These are phyloP conservation scores for Carettochelys insculpta DNA, from an alignment of 2,113 vertebrate species.

Conservation along the genomic window DNA sequence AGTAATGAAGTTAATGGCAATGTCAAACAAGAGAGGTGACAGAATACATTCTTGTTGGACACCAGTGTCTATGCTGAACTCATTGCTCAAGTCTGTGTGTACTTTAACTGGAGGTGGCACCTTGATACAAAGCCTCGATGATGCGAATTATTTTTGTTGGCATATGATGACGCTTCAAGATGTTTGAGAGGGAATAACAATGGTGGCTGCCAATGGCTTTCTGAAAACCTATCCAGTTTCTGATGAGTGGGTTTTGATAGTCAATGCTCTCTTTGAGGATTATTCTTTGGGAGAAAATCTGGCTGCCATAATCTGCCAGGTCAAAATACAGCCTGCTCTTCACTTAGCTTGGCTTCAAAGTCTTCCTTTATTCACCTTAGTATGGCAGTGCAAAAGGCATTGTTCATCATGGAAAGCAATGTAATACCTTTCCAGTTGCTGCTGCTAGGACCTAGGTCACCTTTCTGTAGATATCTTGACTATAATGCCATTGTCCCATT, in stretches of 20 bases:
- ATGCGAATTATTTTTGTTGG: not conserved
- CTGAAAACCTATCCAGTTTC: not conserved
- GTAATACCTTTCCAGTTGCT: not conserved
- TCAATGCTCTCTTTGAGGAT: not conserved
- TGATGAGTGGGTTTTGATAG: not conserved
- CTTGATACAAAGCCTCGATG: not conserved
- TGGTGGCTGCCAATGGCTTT: not conserved
- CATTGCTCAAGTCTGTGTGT: not conserved
- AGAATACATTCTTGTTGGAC: not conserved
- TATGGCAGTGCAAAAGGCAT: not conserved
- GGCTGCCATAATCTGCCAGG: not conserved
- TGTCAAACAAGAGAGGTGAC: not conserved
- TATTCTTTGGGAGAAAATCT: not conserved
- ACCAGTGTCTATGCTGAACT: not conserved
- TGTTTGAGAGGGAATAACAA: not conserved
- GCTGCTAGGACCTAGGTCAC: not conserved
- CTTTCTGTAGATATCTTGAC: conserved; percentile 47
- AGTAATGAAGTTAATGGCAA: not conserved
- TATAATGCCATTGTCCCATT: conserved; percentile 41
- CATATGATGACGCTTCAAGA: not conserved
- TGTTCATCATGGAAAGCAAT: not conserved
- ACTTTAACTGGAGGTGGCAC: not conserved
- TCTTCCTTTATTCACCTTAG: conserved; percentile 15
- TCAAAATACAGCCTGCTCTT: not conserved
- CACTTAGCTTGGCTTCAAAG: not conserved